These are phyloP conservation scores for Amblyraja radiata DNA, from an alignment of 2,797 vertebrate species.

Conservation along the genomic window DNA sequence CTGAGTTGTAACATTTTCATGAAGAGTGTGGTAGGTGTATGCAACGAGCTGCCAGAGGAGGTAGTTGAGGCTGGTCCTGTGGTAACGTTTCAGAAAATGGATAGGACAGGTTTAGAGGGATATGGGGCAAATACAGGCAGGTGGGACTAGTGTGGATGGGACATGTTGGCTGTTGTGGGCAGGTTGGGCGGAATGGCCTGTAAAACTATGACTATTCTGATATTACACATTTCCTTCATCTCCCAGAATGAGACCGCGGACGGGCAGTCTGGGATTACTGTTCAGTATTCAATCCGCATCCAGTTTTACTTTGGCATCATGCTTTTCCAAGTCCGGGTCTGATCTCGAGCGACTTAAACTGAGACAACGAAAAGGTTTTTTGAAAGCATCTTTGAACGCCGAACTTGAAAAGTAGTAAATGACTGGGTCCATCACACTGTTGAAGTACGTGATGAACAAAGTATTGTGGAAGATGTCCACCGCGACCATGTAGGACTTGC, in stretches of 20 bases:
- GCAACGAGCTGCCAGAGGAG: too few species aligned
- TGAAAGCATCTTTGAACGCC: slow-evolving; percentile 19
- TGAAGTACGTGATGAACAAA: slow-evolving; percentile 36
- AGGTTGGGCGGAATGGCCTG: too few species aligned
- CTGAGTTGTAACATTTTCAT: too few species aligned
- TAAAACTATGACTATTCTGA: background rate
- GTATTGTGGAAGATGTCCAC: slow-evolving; percentile 29
- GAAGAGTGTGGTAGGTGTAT: too few species aligned
- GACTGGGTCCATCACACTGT: slow-evolving; percentile 39
- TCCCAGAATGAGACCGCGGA: background rate
- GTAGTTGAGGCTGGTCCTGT: too few species aligned
- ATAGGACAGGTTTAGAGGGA: too few species aligned
- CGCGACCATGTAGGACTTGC: slow-evolving; percentile 1
- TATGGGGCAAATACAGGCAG: too few species aligned
- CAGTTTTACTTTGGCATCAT: background rate
- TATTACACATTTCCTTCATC: background rate
- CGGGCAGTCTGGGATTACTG: background rate
- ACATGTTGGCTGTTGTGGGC: too few species aligned
- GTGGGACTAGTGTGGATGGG: too few species aligned
- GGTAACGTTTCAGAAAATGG: too few species aligned
- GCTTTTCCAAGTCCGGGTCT: too few species aligned
- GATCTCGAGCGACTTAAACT: background rate
- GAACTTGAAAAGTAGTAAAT: slow-evolving; percentile 40
- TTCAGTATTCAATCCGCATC: background rate
- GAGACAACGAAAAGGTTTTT: background rate